Percentiles rank a stretch among this genome's conserved stretches.
These are phyloP conservation scores for Drosophila bifasciata DNA, from an alignment of 1,140 invertebrate genomes.

Conservation along the genomic window DNA sequence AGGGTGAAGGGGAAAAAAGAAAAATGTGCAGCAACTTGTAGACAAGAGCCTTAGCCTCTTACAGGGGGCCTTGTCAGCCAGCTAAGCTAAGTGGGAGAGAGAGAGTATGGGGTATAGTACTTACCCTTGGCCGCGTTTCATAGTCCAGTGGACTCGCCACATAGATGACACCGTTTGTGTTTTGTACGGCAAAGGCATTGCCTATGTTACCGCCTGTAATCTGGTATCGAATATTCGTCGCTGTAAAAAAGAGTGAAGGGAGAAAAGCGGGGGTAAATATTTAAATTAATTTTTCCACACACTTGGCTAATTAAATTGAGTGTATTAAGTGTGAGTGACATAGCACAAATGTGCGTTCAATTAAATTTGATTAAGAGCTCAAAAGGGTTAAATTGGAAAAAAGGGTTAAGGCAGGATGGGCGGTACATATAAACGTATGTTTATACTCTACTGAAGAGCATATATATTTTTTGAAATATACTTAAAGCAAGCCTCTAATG, in stretches of 20 bases:
- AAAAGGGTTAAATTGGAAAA: conserved; percentile 23
- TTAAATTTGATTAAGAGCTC: conserved; percentile 20
- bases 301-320: conserved; percentile 22
- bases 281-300: conserved; percentile 5
- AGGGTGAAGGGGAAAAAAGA: conserved; percentile 21
- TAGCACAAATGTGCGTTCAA: conserved; percentile 16
- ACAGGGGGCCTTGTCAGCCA: no score
- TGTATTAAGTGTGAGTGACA: not conserved
- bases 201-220: conserved; percentile 91
- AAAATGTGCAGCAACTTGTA: conserved; percentile 52
- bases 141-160: conserved; percentile 90
- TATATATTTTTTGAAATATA: no score
- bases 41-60: conserved; percentile 24
- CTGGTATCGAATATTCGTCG: conserved; percentile 90
- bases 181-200: conserved; percentile 90
- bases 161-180: conserved; percentile 90
- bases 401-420: not conserved
- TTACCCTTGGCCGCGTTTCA: conserved; percentile 89
- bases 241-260: no score
- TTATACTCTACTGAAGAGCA: no score
- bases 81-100: conserved; percentile 2
- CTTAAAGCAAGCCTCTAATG: no score
- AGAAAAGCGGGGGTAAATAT: no score
- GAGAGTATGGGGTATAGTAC: conserved; percentile 55
- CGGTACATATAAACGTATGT: no score